Conservation (phyloP, 2,113 vertebrate species). For the Agapornis roseicollis region DNA sequence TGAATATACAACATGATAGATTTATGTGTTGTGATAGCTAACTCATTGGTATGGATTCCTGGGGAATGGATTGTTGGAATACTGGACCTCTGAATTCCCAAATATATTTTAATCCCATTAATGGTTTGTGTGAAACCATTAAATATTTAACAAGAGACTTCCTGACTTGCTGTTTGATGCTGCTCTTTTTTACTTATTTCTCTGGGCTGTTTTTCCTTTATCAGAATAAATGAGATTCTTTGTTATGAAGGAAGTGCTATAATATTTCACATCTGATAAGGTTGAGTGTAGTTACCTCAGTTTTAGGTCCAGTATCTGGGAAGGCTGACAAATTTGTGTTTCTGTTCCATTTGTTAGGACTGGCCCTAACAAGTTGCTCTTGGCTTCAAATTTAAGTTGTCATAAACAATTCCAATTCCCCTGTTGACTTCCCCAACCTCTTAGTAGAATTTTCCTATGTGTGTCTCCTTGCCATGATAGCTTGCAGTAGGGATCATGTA, state of each 20-base stretch:
- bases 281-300: not conserved
- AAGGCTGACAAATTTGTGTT: conserved; percentile 43
- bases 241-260: not conserved
- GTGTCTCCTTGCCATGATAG: conserved; percentile 31
- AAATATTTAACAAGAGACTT: conserved; percentile 9
- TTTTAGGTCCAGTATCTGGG: conserved; percentile 12
- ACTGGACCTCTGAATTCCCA: not conserved
- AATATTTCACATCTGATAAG: conserved; percentile 2
- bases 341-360: conserved; percentile 53
- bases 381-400: conserved; percentile 60
- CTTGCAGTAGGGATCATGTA: conserved; percentile 31
- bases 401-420: conserved; percentile 54
- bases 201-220: not conserved
- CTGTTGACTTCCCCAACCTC: conserved; percentile 33
- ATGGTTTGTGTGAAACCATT: not conserved
- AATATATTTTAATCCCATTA: not conserved
- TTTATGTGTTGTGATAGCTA: not conserved
- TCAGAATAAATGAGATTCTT: not conserved
- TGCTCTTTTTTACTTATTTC: not conserved
- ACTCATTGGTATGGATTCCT: not conserved
- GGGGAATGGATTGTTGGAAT: not conserved
- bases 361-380: conserved; percentile 58
- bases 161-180: not conserved
- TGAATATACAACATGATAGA: not conserved
- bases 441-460: conserved; percentile 53